Evolutionary conservation across 2,113 vertebrate species (phyloP).

Genomic region (Thamnophis sirtalis): DNA sequence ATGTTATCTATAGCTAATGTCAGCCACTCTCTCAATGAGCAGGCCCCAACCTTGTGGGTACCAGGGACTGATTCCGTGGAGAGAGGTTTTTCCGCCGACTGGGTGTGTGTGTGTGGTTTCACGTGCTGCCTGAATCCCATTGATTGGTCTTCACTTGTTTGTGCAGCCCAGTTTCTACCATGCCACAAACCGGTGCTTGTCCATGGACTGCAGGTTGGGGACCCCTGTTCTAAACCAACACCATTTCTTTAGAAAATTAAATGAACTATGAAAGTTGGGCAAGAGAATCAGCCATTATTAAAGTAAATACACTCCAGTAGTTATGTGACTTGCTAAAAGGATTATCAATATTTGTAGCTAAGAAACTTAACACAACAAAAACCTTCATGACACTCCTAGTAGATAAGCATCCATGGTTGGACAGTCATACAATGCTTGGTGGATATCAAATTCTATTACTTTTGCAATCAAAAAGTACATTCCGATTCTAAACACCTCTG

Average conservation of each 20-base stretch:
- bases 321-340: background rate
- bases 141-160: no score
- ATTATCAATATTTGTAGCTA: background rate
- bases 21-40: no score
- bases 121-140: no score
- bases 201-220: no score
- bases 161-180: no score
- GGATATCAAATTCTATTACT: background rate
- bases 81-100: no score
- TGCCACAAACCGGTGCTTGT: no score
- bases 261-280: background rate
- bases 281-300: background rate
- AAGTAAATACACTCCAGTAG: background rate
- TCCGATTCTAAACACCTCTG: background rate
- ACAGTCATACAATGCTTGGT: background rate
- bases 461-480: background rate
- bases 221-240: background rate
- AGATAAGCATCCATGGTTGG: background rate
- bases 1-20: background rate
- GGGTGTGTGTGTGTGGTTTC: no score
- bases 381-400: background rate
- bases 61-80: no score
- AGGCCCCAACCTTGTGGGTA: no score
- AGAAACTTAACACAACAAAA: background rate
- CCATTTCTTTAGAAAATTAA: background rate